phyloP scores from a whole-genome alignment of 2,797 vertebrate genomes.

The Clarias pachynema region DNA sequence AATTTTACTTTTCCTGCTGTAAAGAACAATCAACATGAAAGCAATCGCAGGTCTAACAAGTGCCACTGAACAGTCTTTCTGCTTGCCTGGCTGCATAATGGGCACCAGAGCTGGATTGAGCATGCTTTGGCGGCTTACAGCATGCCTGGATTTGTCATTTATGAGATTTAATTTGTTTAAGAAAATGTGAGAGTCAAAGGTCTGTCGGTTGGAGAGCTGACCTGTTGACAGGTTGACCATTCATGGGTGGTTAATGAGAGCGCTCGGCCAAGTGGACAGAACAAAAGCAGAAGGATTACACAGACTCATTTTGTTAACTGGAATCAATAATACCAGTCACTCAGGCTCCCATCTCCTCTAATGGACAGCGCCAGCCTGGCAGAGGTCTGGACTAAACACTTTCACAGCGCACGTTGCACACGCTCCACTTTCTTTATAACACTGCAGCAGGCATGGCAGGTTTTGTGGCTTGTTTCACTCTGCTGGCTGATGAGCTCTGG shows the following conservation, averaged over 20 bases:
- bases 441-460: conserved; percentile 40
- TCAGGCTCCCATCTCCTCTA: conserved; percentile 53
- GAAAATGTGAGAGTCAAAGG: conserved; percentile 80
- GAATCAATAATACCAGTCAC: conserved; percentile 74
- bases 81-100: conserved; percentile 54
- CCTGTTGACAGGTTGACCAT: conserved; percentile 79
- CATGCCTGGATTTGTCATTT: conserved; percentile 77
- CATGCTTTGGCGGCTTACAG: conserved; percentile 60
- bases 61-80: conserved; percentile 49
- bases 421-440: conserved; percentile 11
- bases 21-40: conserved; percentile 58
- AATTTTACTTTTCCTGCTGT: conserved; percentile 54
- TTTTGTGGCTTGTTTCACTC: conserved; percentile 50
- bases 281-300: conserved; percentile 79
- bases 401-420: conserved; percentile 25
- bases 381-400: conserved; percentile 33
- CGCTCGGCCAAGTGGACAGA: conserved; percentile 73
- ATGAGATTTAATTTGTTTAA: conserved; percentile 83
- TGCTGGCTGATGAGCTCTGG: conserved; percentile 56
- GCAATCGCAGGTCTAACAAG: conserved; percentile 40
- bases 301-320: conserved; percentile 66
- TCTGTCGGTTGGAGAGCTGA: conserved; percentile 77
- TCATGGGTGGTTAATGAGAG: conserved; percentile 80
- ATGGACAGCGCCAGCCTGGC: conserved; percentile 22
- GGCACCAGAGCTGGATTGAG: conserved; percentile 39